Evolutionary conservation across 2,888 invertebrate genomes (phyloP).

Genomic region (Leptopilina syphax): DNA sequence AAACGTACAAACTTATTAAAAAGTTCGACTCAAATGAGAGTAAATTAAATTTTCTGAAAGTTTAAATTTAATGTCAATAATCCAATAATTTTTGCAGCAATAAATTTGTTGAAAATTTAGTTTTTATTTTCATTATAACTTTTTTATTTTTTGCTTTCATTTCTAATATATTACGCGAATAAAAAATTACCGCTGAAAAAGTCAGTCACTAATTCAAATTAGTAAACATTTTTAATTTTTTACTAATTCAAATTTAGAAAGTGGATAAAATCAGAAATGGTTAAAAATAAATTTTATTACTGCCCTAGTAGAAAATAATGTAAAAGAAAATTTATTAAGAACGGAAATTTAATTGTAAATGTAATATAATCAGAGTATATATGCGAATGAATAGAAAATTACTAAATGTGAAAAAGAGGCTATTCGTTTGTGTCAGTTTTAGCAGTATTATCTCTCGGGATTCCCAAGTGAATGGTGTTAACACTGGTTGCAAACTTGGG

Average conservation of each 20-base stretch:
- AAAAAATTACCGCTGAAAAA: too few relatives aligned
- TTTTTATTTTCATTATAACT: too few relatives aligned
- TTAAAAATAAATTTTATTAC: too few relatives aligned
- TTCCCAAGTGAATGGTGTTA: neutral
- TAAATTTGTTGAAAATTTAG: neutral
- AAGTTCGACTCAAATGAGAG: conserved; percentile 1
- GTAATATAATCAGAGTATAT: neutral
- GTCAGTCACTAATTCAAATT: too few relatives aligned
- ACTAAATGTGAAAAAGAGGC: neutral
- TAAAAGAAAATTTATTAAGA: too few relatives aligned
- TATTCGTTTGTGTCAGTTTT: neutral
- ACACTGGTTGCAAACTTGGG: neutral
- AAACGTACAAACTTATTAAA: neutral
- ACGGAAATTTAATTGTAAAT: neutral
- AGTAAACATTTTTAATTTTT: too few relatives aligned
- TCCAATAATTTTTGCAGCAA: neutral
- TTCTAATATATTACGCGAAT: too few relatives aligned
- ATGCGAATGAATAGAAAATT: neutral
- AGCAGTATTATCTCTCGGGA: neutral
- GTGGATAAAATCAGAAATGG: too few relatives aligned
- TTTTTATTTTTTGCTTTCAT: too few relatives aligned
- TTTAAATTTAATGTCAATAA: neutral
- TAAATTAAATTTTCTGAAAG: neutral
- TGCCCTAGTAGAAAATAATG: too few relatives aligned
- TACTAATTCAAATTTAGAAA: too few relatives aligned